Evolutionary conservation across 2,888 invertebrate species (phyloP), one percentile per base, ranked within the genome.

Genomic region (Peribatodes rhomboidaria): DNA sequence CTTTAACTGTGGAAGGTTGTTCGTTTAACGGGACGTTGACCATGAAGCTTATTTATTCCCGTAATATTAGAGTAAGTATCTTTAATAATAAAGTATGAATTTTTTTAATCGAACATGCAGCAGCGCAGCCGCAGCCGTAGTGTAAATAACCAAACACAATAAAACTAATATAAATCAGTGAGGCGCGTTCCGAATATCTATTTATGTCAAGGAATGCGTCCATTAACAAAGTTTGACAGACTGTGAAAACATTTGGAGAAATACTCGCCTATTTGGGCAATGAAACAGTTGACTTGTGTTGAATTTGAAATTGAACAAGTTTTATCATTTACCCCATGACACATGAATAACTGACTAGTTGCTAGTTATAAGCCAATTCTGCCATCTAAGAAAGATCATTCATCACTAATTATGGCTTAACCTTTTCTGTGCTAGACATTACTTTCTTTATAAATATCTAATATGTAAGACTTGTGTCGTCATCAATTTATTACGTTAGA

Each of bases 171-270:
- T 62, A 62, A 61, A 63, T 63, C 53, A 63, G 47, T 53, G 53
- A 18, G 37, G 35, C 20, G 39, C 44, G 60, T 46, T 56, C 59
- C 46, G 20, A 56, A 61, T 56, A 56, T 61, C 65, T 65, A 65
- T 65, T 65, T 65, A 61, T 41, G 52, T 65, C 14, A 55, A 54
- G 65, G 65, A 65, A 65, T 65, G 65, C 65, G 44, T 64, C 56
- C 60, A 52, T 56, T 56, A 61, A 60, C 65, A 46, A 65, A 37
- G 44, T 65, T 65, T 65, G 65, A 65, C 65, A 61, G 65, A 53
- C 65, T 65, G 44, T 60, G 50, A 60, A 65, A 65, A 65, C 65
- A 65, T 33, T 46, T 44, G 52, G 22, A 42, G 54, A 50, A 65
- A 64, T 58, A 44, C 56, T 50, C 31, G 18, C 60, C 41, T 55